These are phyloP conservation scores for Rhaphigaster nebulosa DNA, from an alignment of 2,888 invertebrate species.

Conservation along the genomic window DNA sequence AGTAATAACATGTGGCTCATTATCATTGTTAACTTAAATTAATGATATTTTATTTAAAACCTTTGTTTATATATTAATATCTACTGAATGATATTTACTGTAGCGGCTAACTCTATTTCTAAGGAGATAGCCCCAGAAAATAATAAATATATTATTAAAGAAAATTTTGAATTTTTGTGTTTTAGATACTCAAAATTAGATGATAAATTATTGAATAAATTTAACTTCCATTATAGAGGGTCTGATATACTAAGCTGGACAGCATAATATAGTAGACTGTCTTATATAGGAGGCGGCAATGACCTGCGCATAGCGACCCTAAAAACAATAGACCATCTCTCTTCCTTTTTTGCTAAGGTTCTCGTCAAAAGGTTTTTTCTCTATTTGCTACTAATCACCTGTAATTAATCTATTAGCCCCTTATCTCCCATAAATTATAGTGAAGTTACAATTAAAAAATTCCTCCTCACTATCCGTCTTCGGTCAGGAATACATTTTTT, in stretches of 20 bases:
- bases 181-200: too few relatives aligned
- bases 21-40: too few relatives aligned
- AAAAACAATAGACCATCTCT: conserved; percentile 46
- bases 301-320: conserved; percentile 24
- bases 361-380: background rate
- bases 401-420: conserved; percentile 56
- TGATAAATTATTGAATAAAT: background rate
- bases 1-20: too few relatives aligned
- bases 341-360: conserved; percentile 4
- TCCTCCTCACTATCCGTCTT: conserved; percentile 27
- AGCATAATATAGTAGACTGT: background rate
- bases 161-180: too few relatives aligned
- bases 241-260: too few relatives aligned
- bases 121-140: too few relatives aligned
- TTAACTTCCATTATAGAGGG: background rate
- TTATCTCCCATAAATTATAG: conserved; percentile 51
- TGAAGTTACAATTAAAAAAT: conserved; percentile 53
- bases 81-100: too few relatives aligned
- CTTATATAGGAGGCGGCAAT: background rate
- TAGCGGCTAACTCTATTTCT: too few relatives aligned
- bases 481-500: background rate
- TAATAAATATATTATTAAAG: too few relatives aligned
- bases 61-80: too few relatives aligned
- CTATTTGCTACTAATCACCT: conserved; percentile 51
- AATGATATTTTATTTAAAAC: too few relatives aligned